Evolutionary conservation across 30 jellyfish, hydroid and myxozoan species (phyloP), one percentile per base, ranked within the genome.

Genomic region (Aurelia sp.): DNA sequence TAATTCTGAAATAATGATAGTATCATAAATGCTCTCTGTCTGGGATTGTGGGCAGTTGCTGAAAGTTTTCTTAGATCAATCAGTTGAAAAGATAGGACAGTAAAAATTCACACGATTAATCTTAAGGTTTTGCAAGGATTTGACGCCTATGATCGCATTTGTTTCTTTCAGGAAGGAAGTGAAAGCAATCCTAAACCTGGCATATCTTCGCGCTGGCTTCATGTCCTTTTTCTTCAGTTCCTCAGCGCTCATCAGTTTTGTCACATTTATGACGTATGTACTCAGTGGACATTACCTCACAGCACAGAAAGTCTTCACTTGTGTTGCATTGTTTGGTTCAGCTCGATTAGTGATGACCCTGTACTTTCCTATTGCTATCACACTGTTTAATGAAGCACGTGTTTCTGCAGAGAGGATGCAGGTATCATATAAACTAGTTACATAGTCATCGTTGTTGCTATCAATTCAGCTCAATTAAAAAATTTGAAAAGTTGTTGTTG

Each of bases 171-270:
- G 98, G 85, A 48, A 81, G 22, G 98, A 93, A 87, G 82, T 93
- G 63, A 71, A 67, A 61, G 96, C 97, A 3, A 82, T 93, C 78
- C 65, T 68, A 50, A 80, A 88, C 13, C 88, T 93, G 75, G 76
- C 87, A 6, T 87, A 75, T 53, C 86, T 90, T 11, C 88, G 97
- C 3, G 98, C 98, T 41, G 87, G 63, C 8, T 86, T 93, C 88
- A 75, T 93, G 98, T 93, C 98, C 38, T 93, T 93, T 79, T 93
- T 93, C 96, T 93, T 93, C 93, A 93, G 98, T 79, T 82, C 98
- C 3, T 76, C 86, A 5, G 35, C 98, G 19, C 63, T 93, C 35
- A 80, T 93, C 80, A 87, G 96, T 57, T 84, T 93, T 74, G 84
- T 82, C 55, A 93, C 98, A 20, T 87, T 93, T 70, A 78, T 77